These are phyloP conservation scores for Nautilus pompilius DNA, from an alignment of 1,140 invertebrate species.

Conservation along the genomic window DNA sequence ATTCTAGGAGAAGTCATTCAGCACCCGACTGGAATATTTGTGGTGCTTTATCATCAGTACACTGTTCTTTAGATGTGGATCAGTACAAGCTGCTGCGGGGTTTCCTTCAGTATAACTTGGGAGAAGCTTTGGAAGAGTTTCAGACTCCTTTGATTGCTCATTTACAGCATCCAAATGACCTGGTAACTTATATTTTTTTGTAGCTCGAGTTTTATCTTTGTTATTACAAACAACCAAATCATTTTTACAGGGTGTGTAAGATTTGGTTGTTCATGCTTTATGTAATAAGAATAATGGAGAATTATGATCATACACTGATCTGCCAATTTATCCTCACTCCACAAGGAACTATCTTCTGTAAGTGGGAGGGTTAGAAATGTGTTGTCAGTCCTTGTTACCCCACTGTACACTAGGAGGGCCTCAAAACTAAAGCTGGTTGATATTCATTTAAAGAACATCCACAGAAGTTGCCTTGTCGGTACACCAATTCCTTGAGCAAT, in stretches of 20 bases:
- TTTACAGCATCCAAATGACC: constrained; percentile 47
- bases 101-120: constrained; percentile 86
- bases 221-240: too few species aligned
- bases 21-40: constrained; percentile 84
- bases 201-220: too few species aligned
- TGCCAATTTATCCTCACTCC: neutral
- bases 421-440: too few species aligned
- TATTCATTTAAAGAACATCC: too few species aligned
- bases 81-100: constrained; percentile 89
- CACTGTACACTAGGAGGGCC: too few species aligned
- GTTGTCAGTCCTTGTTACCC: too few species aligned
- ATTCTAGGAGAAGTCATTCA: constrained; percentile 65
- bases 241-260: too few species aligned
- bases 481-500: too few species aligned
- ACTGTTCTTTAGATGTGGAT: constrained; percentile 74
- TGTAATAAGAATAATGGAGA: neutral
- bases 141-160: constrained; percentile 45
- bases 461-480: too few species aligned
- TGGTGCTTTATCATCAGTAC: constrained; percentile 80
- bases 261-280: neutral
- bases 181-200: constrained; percentile 36
- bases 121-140: constrained; percentile 77
- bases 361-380: too few species aligned
- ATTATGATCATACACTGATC: neutral
- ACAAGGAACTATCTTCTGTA: too few species aligned